These are phyloP conservation scores for Actenoides hombroni DNA, from an alignment of 2,113 vertebrate species.

Conservation along the genomic window DNA sequence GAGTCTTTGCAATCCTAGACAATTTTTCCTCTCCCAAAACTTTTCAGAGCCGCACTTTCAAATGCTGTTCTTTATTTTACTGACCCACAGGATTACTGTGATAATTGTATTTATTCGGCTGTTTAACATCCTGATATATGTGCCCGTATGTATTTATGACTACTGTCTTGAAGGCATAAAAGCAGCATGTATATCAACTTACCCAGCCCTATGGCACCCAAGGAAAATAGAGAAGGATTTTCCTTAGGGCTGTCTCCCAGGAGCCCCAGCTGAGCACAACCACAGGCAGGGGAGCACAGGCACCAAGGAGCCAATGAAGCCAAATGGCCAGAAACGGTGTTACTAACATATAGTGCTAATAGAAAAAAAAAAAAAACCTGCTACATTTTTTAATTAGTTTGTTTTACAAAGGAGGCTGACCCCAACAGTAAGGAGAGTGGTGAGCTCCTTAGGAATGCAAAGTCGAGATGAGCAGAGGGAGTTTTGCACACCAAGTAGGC, in stretches of 20 bases:
- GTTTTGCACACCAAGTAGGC: neutral
- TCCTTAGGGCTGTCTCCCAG: neutral
- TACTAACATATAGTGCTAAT: neutral
- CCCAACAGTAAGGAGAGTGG: neutral
- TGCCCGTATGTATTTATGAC: neutral
- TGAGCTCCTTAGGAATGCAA: neutral
- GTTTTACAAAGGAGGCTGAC: neutral
- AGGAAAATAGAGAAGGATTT: neutral
- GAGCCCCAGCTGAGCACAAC: rapidly evolving
- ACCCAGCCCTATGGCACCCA: too few relatives aligned
- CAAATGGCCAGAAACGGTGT: neutral
- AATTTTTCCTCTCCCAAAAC: neutral
- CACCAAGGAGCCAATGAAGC: rapidly evolving
- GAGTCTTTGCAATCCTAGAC: neutral
- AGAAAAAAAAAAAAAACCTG: neutral
- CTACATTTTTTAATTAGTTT: neutral
- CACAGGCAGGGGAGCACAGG: neutral
- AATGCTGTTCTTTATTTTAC: neutral
- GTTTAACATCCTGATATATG: neutral
- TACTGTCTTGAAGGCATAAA: neutral
- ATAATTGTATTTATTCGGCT: neutral
- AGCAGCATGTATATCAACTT: neutral
- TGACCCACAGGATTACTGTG: neutral
- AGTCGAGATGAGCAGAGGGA: neutral
- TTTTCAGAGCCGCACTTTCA: neutral